These are phyloP conservation scores for Cyclargus thomasi DNA, from an alignment of 1,140 invertebrate species.

Conservation along the genomic window DNA sequence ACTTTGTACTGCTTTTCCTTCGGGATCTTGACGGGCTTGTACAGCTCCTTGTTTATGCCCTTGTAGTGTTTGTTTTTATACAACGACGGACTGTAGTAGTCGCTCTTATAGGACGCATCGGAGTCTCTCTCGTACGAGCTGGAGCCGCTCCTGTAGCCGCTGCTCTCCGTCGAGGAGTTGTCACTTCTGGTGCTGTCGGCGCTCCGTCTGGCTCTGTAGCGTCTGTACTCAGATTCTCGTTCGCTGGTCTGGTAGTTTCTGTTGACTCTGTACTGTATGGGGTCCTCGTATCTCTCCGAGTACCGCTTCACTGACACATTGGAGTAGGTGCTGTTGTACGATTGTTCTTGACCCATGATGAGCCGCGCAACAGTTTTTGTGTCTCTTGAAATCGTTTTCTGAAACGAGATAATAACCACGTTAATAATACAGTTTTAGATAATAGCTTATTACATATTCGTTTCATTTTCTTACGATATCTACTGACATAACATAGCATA, in stretches of 20 bases:
- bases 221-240: slow-evolving; percentile 53
- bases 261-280: slow-evolving; percentile 40
- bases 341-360: slow-evolving; percentile 70
- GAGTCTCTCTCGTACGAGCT: slow-evolving; percentile 56
- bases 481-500: not conserved
- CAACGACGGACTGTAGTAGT: slow-evolving; percentile 61
- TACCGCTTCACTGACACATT: slow-evolving; percentile 50
- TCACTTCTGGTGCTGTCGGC: slow-evolving; percentile 64
- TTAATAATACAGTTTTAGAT: not conserved
- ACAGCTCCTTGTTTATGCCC: slow-evolving; percentile 69
- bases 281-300: slow-evolving; percentile 54
- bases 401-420: slow-evolving; percentile 22
- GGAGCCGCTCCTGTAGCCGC: slow-evolving; percentile 64
- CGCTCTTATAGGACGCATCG: slow-evolving; percentile 59
- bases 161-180: slow-evolving; percentile 61
- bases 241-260: slow-evolving; percentile 42
- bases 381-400: slow-evolving; percentile 30
- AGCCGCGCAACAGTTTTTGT: slow-evolving; percentile 30
- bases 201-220: slow-evolving; percentile 51
- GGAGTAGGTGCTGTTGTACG: slow-evolving; percentile 48
- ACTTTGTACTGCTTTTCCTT: slow-evolving; percentile 72
- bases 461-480: too few species aligned
- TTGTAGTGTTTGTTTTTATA: slow-evolving; percentile 75
- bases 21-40: slow-evolving; percentile 71
- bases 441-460: too few species aligned